Evolutionary conservation across 2,113 vertebrate genomes (phyloP).

Genomic region (Mus musculus): DNA sequence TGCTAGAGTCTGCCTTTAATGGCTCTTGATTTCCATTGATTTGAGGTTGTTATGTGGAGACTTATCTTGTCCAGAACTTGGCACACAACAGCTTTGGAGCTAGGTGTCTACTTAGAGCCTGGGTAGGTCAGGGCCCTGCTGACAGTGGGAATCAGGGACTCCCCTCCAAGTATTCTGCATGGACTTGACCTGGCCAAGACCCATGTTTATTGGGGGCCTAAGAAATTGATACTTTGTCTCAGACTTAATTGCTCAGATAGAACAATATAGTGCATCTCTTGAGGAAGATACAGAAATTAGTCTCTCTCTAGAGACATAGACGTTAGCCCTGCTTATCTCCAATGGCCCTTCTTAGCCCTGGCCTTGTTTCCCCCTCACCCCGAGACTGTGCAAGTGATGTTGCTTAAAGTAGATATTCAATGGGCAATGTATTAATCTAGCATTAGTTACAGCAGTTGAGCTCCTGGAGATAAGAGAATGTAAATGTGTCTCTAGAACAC

Average conservation of each 20-base stretch:
- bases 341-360: slow-evolving; percentile 39
- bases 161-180: not conserved
- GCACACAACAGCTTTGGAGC: rapidly evolving
- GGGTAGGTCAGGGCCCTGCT: not conserved
- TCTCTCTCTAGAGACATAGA: slow-evolving; percentile 33
- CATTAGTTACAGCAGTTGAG: slow-evolving; percentile 86
- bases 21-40: slow-evolving; percentile 49
- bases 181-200: not conserved
- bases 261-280: not conserved
- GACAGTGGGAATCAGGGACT: not conserved
- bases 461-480: slow-evolving; percentile 86
- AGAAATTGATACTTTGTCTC: not conserved
- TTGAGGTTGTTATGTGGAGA: not conserved
- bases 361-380: not conserved
- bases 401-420: slow-evolving; percentile 72
- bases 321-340: slow-evolving; percentile 60
- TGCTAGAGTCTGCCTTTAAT: slow-evolving; percentile 55
- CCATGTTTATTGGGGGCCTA: not conserved
- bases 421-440: slow-evolving; percentile 83
- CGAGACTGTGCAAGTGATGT: not conserved
- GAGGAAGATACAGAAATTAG: slow-evolving; percentile 56
- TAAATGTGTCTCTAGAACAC: slow-evolving; percentile 82
- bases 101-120: not conserved
- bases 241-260: not conserved
- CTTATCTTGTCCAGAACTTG: not conserved